Conservation (phyloP, 2,797 vertebrate genomes). For the Parambassis ranga region DNA sequence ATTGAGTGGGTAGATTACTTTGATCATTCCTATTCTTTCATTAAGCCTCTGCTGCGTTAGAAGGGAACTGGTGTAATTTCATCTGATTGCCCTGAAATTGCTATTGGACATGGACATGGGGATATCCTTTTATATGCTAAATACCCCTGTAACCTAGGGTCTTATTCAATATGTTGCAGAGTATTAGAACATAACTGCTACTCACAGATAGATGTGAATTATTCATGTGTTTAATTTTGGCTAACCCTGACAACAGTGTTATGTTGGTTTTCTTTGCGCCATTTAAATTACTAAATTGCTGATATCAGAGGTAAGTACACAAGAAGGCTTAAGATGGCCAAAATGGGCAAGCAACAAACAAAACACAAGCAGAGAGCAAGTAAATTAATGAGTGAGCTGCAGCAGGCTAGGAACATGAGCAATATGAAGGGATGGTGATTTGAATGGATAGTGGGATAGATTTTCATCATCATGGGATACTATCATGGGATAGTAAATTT, state of each 20-base stretch:
- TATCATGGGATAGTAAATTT: too few species aligned
- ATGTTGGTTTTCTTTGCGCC: neutral
- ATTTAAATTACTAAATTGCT: too few species aligned
- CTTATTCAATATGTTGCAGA: neutral
- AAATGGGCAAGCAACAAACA: too few species aligned
- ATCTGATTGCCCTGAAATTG: neutral
- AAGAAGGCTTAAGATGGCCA: too few species aligned
- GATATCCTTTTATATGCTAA: neutral
- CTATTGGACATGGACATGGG: neutral
- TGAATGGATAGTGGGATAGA: too few species aligned
- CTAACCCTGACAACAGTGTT: neutral
- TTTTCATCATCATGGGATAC: too few species aligned
- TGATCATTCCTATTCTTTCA: constrained; percentile 9
- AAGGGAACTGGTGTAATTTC: neutral
- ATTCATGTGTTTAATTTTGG: neutral
- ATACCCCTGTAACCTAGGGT: neutral
- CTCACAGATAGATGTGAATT: neutral
- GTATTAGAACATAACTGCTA: neutral
- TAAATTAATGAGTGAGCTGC: too few species aligned
- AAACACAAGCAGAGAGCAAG: too few species aligned
- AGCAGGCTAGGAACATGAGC: too few species aligned
- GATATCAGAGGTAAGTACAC: too few species aligned
- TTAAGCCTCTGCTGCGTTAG: neutral
- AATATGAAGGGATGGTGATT: too few species aligned
- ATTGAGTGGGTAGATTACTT: neutral